Percentiles rank a stretch among this genome's conserved stretches.
Conservation (phyloP, 2,797 vertebrate species). For the Sebastes goodei region DNA sequence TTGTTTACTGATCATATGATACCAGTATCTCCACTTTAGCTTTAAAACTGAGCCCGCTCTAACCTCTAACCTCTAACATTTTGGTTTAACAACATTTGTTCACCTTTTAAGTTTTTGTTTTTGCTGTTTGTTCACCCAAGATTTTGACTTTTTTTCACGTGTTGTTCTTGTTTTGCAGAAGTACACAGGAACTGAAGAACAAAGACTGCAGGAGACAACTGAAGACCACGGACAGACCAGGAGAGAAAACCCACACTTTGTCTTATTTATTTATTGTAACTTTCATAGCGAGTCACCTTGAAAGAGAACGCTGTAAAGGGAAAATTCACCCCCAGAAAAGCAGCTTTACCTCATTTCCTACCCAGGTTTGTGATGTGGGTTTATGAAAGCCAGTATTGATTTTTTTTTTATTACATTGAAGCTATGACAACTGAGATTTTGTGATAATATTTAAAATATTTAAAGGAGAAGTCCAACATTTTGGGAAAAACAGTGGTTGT, state of each 20-base stretch:
- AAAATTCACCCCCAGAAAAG: background rate
- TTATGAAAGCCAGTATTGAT: background rate
- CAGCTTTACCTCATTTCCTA: conserved; percentile 58
- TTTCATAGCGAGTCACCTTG: conserved; percentile 1
- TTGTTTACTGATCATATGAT: background rate
- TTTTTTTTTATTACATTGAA: background rate
- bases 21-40: too few relatives aligned
- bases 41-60: fast-evolving
- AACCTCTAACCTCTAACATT: fast-evolving
- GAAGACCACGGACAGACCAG: background rate
- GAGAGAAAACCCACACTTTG: conserved; percentile 1
- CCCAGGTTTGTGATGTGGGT: background rate
- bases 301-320: conserved; percentile 25
- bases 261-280: conserved; percentile 35
- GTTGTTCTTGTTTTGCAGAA: too few relatives aligned
- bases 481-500: background rate
- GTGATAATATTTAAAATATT: conserved; percentile 3
- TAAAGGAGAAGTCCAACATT: background rate
- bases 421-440: background rate
- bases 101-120: too few relatives aligned
- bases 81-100: too few relatives aligned
- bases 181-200: conserved; percentile 37
- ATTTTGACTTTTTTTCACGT: too few relatives aligned
- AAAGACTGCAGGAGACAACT: background rate
- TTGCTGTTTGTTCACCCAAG: background rate